Conservation (phyloP, 2,888 invertebrate species). For the Pseudococcus viburni region DNA sequence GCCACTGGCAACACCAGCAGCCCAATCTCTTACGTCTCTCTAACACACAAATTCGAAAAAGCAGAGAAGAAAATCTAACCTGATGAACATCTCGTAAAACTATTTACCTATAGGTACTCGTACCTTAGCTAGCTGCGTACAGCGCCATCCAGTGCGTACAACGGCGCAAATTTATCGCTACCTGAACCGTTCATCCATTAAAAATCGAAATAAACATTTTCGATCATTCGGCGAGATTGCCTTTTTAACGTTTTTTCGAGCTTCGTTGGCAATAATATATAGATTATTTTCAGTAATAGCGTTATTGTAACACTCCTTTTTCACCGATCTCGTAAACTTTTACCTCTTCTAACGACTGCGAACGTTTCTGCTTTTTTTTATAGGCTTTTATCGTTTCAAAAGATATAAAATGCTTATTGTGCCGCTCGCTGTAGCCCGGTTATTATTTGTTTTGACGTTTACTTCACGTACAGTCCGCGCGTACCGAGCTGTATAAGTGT, state of each 20-base stretch:
- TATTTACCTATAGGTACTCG: slow-evolving; percentile 37
- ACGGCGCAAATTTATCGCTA: slow-evolving; percentile 50
- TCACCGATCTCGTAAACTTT: slow-evolving; percentile 52
- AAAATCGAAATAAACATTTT: slow-evolving; percentile 57
- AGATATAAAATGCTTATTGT: slow-evolving; percentile 56
- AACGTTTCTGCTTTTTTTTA: slow-evolving; percentile 42
- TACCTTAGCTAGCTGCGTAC: background rate
- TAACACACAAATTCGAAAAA: background rate
- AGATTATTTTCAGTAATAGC: slow-evolving; percentile 55
- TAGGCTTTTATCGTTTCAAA: slow-evolving; percentile 57
- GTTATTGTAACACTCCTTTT: slow-evolving; percentile 55
- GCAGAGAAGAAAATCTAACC: background rate
- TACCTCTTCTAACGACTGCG: slow-evolving; percentile 42
- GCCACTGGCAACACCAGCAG: background rate
- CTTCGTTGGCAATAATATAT: slow-evolving; percentile 53
- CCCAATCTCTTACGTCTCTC: background rate
- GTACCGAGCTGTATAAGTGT: background rate
- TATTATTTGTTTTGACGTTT: slow-evolving; percentile 58
- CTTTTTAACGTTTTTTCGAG: slow-evolving; percentile 56
- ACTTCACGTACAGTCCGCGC: slow-evolving; percentile 18
- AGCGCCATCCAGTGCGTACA: background rate
- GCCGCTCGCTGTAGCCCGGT: slow-evolving; percentile 25
- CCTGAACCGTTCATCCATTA: slow-evolving; percentile 51
- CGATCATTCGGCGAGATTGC: slow-evolving; percentile 49
- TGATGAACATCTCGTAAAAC: slow-evolving; percentile 51